These are phyloP conservation scores for Lepidocyrtinus sp. DNA, from an alignment of 2,888 invertebrate genomes.

Conservation along the genomic window DNA sequence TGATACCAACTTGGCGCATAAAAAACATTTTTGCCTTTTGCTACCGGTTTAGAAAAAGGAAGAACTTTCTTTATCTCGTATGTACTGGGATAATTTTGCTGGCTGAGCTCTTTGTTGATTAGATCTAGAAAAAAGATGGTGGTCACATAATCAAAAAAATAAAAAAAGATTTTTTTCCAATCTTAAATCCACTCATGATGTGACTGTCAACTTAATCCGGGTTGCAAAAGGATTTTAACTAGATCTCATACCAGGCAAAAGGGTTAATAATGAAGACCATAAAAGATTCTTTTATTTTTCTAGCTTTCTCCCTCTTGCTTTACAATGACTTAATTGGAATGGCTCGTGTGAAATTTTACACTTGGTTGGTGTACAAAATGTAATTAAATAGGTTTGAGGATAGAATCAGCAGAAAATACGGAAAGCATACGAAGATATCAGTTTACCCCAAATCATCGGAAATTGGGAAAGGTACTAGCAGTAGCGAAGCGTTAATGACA, in stretches of 20 bases:
- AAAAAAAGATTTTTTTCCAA: background rate
- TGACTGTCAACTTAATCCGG: no score
- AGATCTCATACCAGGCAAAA: no score
- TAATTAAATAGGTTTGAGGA: no score
- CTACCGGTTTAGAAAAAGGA: conserved; percentile 8
- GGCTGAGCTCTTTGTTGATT: conserved; percentile 3
- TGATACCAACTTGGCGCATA: conserved; percentile 13
- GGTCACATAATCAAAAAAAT: conserved; percentile 13
- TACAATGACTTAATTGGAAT: background rate
- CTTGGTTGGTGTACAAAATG: no score
- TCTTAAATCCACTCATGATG: background rate
- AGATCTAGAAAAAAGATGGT: conserved; percentile 17
- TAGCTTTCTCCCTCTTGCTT: no score
- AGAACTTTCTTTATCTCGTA: conserved; percentile 14
- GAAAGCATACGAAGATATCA: no score
- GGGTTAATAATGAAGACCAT: background rate
- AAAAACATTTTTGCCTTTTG: conserved; percentile 13
- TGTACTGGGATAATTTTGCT: background rate
- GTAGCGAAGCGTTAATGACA: no score
- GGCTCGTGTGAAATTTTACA: no score
- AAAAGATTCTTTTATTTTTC: background rate
- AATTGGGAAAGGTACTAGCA: no score
- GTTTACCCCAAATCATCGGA: conserved; percentile 7
- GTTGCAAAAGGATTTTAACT: no score
- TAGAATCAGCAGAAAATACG: no score